Conservation (phyloP, 2,797 vertebrate genomes). For the Ctenopoma kingsleyae region DNA sequence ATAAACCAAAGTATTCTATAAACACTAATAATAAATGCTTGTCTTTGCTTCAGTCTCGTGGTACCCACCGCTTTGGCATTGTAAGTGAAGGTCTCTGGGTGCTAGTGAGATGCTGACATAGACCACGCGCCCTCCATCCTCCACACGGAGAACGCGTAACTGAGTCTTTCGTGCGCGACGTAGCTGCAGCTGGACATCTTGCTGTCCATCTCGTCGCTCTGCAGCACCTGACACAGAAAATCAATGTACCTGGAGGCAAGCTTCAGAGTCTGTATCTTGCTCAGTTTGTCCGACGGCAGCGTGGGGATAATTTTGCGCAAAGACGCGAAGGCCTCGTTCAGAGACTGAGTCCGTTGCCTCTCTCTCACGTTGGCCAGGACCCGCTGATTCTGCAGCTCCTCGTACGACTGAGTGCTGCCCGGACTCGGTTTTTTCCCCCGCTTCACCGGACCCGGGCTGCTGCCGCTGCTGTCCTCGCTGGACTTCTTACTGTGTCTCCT, state of each 20-base stretch:
- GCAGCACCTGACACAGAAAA: constrained; percentile 89
- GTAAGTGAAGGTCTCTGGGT: constrained; percentile 37
- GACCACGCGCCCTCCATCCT: constrained; percentile 91
- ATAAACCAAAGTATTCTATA: background rate
- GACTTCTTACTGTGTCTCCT: constrained; percentile 85
- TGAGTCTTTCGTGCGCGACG: constrained; percentile 89
- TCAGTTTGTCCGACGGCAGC: constrained; percentile 89
- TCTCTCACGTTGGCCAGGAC: constrained; percentile 88
- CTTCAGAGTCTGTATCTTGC: constrained; percentile 90
- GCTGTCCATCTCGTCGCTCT: constrained; percentile 90
- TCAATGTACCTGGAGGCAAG: constrained; percentile 89
- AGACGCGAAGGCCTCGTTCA: constrained; percentile 88
- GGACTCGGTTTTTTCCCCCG: constrained; percentile 84
- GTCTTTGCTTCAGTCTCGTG: constrained; percentile 2
- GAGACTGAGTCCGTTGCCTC: constrained; percentile 87
- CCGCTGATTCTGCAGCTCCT: constrained; percentile 90
- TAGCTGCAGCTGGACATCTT: constrained; percentile 91
- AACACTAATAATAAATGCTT: too few species aligned
- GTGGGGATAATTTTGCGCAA: constrained; percentile 89
- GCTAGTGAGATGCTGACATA: constrained; percentile 88
- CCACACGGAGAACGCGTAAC: constrained; percentile 90
- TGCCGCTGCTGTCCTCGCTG: constrained; percentile 84
- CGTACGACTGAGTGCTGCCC: constrained; percentile 84
- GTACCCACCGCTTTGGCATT: constrained; percentile 86
- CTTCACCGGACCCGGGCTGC: constrained; percentile 82